These are phyloP conservation scores for Campoletis raptor DNA, from an alignment of 2,888 invertebrate genomes.

Conservation along the genomic window DNA sequence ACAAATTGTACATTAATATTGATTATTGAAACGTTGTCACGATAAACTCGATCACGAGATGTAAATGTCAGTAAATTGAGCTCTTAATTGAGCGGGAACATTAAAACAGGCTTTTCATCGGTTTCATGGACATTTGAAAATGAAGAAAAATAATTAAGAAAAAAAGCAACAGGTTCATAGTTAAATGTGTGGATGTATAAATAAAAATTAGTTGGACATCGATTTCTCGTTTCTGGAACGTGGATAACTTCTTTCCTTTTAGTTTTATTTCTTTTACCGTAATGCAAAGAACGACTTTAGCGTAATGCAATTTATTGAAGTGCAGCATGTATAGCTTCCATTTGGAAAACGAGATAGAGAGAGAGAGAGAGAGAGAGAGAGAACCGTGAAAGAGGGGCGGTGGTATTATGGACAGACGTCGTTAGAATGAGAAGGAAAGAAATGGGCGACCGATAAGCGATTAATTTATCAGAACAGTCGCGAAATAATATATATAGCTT, in stretches of 20 bases:
- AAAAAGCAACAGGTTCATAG: background rate
- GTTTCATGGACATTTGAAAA: background rate
- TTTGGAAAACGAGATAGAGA: constrained; percentile 24
- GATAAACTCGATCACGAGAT: background rate
- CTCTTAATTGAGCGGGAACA: background rate
- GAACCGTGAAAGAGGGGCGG: background rate
- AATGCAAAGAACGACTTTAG: constrained; percentile 50
- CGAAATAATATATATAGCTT: constrained; percentile 34
- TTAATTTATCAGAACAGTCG: constrained; percentile 67
- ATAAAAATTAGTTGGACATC: constrained; percentile 25
- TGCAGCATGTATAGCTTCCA: constrained; percentile 19
- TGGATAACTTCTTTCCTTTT: background rate
- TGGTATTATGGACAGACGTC: constrained; percentile 39
- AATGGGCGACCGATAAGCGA: constrained; percentile 64
- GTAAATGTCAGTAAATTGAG: constrained; percentile 1
- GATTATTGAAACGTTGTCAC: background rate
- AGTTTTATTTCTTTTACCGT: constrained; percentile 10
- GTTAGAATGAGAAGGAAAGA: constrained; percentile 53
- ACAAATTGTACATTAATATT: background rate
- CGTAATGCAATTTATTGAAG: constrained; percentile 54
- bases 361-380: constrained; percentile 24
- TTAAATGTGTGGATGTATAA: background rate
- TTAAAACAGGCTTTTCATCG: constrained; percentile 27
- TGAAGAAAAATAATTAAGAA: background rate
- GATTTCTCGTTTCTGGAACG: constrained; percentile 27